Evolutionary conservation across 1,140 invertebrate genomes (phyloP).

Genomic region (Drosophila insularis): DNA sequence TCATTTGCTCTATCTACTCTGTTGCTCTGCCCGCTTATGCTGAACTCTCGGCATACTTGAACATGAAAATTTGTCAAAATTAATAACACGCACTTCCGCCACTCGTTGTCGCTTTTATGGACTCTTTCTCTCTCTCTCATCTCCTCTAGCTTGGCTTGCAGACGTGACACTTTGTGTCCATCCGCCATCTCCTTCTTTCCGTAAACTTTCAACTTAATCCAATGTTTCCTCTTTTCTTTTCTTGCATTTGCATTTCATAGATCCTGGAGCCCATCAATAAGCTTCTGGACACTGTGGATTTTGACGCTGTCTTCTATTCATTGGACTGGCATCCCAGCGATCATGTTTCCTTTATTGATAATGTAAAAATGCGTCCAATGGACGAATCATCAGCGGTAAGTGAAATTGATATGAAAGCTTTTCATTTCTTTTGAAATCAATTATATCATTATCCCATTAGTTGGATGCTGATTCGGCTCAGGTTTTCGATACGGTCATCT

Average conservation of each 20-base stretch:
- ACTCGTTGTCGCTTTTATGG: slow-evolving; percentile 62
- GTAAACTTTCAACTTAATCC: slow-evolving; percentile 26
- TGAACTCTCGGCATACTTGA: slow-evolving; percentile 42
- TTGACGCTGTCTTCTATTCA: slow-evolving; percentile 97
- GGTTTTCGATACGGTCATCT: slow-evolving; percentile 95
- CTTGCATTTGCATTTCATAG: slow-evolving; percentile 72
- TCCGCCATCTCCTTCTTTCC: background rate
- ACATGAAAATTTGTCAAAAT: slow-evolving; percentile 82
- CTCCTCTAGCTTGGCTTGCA: slow-evolving; percentile 20
- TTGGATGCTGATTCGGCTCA: slow-evolving; percentile 88
- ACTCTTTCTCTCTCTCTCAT: slow-evolving; percentile 34
- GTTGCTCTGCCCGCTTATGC: slow-evolving; percentile 12
- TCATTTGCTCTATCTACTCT: background rate
- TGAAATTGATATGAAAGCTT: background rate
- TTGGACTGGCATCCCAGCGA: slow-evolving; percentile 98
- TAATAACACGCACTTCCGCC: slow-evolving; percentile 79
- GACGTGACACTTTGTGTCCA: slow-evolving; percentile 27
- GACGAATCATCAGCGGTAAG: slow-evolving; percentile 87
- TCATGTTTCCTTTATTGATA: slow-evolving; percentile 98
- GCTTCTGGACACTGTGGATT: slow-evolving; percentile 91
- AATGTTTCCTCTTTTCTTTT: slow-evolving; percentile 26
- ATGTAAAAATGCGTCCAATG: slow-evolving; percentile 88
- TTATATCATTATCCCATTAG: slow-evolving; percentile 56
- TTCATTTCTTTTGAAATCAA: background rate
- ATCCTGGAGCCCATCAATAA: slow-evolving; percentile 96